phyloP scores from a whole-genome alignment of 1,140 invertebrate genomes.

The Polypedilum pembai region DNA sequence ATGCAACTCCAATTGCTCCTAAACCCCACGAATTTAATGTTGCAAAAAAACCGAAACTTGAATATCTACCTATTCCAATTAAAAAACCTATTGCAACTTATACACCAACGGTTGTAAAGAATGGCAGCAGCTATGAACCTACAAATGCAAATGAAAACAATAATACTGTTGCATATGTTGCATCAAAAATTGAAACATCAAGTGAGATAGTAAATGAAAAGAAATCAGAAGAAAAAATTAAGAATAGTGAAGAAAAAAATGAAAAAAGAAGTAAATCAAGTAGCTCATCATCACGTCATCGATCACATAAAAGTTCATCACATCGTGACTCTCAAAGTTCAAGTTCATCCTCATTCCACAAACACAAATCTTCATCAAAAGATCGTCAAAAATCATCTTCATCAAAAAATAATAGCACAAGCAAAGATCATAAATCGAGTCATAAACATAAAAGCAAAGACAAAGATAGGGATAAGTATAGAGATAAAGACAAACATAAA shows the following conservation, averaged over 20 bases:
- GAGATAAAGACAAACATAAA: slow-evolving; percentile 35
- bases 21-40: neutral
- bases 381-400: slow-evolving; percentile 34
- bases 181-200: neutral
- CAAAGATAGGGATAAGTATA: slow-evolving; percentile 30
- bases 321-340: slow-evolving; percentile 24
- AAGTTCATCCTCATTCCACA: slow-evolving; percentile 31
- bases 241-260: neutral
- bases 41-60: slow-evolving; percentile 28
- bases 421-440: slow-evolving; percentile 30
- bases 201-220: neutral
- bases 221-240: neutral
- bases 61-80: slow-evolving; percentile 35
- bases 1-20: slow-evolving; percentile 43
- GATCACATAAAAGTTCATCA: slow-evolving; percentile 31
- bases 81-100: slow-evolving; percentile 42
- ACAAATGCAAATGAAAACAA: neutral
- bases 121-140: neutral
- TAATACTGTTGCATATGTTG: neutral
- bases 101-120: slow-evolving; percentile 39
- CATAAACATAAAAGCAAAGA: slow-evolving; percentile 31
- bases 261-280: neutral
- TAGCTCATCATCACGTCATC: neutral
- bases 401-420: slow-evolving; percentile 34
- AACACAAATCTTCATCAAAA: slow-evolving; percentile 33